phyloP scores from a whole-genome alignment of 2,113 vertebrate species.

The Nycticorax nycticorax region DNA sequence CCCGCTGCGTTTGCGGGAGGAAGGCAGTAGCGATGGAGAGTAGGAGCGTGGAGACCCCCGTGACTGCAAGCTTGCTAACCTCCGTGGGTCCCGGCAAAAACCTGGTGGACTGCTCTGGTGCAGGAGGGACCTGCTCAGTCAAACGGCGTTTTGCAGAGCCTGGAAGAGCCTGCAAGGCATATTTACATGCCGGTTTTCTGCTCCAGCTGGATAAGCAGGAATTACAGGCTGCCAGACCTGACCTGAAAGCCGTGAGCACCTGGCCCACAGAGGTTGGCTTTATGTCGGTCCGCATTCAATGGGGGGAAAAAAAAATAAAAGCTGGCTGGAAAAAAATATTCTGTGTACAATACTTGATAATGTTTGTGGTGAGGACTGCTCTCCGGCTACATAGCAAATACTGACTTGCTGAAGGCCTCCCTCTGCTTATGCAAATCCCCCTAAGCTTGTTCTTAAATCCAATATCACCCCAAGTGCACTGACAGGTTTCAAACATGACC shows the following conservation, averaged over 20 bases:
- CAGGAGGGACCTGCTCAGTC: background rate
- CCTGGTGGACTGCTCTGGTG: too few species aligned
- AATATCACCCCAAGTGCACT: background rate
- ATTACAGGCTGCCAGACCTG: background rate
- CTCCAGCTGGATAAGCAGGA: background rate
- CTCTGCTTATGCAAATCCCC: background rate
- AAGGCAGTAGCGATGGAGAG: background rate
- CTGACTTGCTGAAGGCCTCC: background rate
- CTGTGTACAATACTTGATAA: background rate
- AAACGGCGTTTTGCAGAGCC: background rate
- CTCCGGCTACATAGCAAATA: background rate
- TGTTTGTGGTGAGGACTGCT: background rate
- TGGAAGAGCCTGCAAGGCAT: background rate
- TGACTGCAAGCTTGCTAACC: background rate
- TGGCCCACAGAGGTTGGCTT: background rate
- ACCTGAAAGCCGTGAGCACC: background rate
- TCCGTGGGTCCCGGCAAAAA: background rate
- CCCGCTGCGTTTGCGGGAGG: accelerated
- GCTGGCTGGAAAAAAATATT: background rate
- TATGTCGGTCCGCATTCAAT: accelerated
- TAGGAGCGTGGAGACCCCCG: accelerated
- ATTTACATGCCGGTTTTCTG: accelerated
- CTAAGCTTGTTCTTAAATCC: background rate
- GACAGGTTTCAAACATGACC: background rate
- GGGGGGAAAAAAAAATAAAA: too few species aligned